These are phyloP conservation scores for Cenopis cana DNA, from an alignment of 2,888 invertebrate genomes.

Conservation along the genomic window DNA sequence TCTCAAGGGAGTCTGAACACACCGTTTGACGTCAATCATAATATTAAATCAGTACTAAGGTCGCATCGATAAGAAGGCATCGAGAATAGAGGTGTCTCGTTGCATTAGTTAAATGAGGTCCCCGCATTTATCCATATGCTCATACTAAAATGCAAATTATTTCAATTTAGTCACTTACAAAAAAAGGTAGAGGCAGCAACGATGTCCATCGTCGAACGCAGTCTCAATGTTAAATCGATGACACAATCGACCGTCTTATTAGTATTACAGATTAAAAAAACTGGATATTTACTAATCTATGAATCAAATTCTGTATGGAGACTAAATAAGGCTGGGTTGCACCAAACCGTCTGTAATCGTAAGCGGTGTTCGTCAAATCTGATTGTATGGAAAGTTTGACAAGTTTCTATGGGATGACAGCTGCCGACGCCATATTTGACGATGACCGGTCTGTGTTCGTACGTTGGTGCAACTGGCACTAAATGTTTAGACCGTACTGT, in stretches of 20 bases:
- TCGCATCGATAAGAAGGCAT: background rate
- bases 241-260: background rate
- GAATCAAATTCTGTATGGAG: background rate
- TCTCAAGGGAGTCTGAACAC: conserved; percentile 28
- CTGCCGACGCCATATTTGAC: too few relatives aligned
- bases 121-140: too few relatives aligned
- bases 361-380: too few relatives aligned
- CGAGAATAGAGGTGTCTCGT: background rate
- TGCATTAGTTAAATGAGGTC: background rate
- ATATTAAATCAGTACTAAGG: conserved; percentile 21
- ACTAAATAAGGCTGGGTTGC: too few relatives aligned
- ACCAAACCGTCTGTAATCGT: too few relatives aligned
- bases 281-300: background rate
- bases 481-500: background rate
- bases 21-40: conserved; percentile 27
- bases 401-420: too few relatives aligned
- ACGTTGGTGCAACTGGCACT: too few relatives aligned
- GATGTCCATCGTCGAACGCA: background rate
- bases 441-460: too few relatives aligned
- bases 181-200: background rate
- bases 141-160: too few relatives aligned
- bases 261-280: background rate
- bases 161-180: background rate
- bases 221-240: conserved; percentile 1
- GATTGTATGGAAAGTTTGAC: too few relatives aligned